Conservation (phyloP, 2,113 vertebrate species). For the Hippolais icterina region DNA sequence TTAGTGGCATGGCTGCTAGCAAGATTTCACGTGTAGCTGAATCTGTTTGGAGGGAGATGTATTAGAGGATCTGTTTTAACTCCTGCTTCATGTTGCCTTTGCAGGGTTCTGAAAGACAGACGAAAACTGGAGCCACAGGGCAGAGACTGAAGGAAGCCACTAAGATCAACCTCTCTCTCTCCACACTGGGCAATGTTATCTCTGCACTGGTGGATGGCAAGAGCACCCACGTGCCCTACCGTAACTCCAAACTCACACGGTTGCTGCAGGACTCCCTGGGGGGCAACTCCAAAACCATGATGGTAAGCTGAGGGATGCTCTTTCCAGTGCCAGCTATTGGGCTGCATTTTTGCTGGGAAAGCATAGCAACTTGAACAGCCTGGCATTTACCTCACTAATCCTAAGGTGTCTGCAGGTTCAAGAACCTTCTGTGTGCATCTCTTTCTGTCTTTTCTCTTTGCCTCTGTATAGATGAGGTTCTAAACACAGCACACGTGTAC, state of each 20-base stretch:
- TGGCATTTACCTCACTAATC: background rate
- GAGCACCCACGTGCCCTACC: constrained; percentile 97
- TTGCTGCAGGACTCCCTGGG: constrained; percentile 96
- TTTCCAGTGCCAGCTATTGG: background rate
- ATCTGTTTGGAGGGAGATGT: background rate
- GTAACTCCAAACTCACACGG: constrained; percentile 96
- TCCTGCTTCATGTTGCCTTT: background rate
- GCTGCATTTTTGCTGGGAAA: background rate
- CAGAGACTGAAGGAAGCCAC: constrained; percentile 97
- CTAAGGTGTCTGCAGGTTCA: background rate
- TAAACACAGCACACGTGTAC: background rate
- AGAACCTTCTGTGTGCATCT: background rate
- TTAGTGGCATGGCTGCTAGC: background rate
- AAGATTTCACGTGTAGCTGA: background rate
- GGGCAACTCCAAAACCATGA: constrained; percentile 99
- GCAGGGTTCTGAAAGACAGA: constrained; percentile 96
- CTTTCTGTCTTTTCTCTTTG: background rate
- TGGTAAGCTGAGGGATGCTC: constrained; percentile 77
- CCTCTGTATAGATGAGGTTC: background rate
- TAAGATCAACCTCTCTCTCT: constrained; percentile 97
- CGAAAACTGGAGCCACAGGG: constrained; percentile 96
- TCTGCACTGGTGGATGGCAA: constrained; percentile 98
- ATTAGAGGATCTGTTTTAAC: background rate
- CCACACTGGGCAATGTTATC: constrained; percentile 96
- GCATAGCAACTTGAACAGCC: background rate